These are phyloP conservation scores for Rhagoletis pomonella DNA, from an alignment of 1,140 invertebrate genomes.

Conservation along the genomic window DNA sequence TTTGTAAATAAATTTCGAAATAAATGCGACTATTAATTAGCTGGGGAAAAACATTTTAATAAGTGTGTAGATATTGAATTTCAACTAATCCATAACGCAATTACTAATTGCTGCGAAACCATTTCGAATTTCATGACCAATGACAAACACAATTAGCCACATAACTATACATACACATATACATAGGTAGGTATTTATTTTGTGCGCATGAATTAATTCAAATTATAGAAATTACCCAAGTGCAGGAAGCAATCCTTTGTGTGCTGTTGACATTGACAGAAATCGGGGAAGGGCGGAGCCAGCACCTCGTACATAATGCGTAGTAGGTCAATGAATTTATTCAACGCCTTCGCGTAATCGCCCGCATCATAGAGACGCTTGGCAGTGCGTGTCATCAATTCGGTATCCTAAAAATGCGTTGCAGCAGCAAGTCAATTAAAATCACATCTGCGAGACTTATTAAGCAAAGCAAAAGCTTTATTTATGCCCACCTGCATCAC, in stretches of 20 bases:
- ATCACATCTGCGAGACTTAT: background rate
- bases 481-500: constrained; percentile 77
- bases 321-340: constrained; percentile 82
- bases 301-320: constrained; percentile 82
- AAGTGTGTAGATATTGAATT: background rate
- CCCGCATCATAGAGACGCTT: constrained; percentile 80
- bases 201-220: constrained; percentile 59
- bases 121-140: constrained; percentile 29
- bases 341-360: constrained; percentile 79
- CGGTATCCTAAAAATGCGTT: constrained; percentile 79
- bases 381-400: constrained; percentile 81
- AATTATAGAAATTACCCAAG: constrained; percentile 78
- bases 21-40: background rate
- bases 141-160: background rate
- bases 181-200: background rate
- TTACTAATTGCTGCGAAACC: background rate
- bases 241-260: constrained; percentile 83
- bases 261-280: constrained; percentile 88
- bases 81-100: background rate
- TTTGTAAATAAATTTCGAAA: constrained; percentile 44
- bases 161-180: background rate
- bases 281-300: constrained; percentile 86
- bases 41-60: constrained; percentile 21
- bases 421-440: background rate
- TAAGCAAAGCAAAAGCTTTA: background rate